Evolutionary conservation across 2,113 vertebrate species (phyloP).

Genomic region (Ancistrus triradiatus): DNA sequence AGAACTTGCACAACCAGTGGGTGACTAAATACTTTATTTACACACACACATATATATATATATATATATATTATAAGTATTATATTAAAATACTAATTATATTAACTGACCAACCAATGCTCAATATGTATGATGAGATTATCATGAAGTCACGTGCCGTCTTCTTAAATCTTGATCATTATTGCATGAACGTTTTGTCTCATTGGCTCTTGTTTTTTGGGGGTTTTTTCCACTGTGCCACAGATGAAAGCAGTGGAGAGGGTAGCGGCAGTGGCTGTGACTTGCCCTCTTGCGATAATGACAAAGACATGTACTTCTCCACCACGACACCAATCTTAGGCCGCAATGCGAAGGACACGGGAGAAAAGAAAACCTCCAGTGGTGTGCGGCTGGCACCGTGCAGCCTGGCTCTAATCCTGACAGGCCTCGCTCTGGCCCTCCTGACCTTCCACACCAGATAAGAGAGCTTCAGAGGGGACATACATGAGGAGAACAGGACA

Average conservation of each 20-base stretch:
- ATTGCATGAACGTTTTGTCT: too few relatives aligned
- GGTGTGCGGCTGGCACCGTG: constrained; percentile 33
- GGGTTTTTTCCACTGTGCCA: too few relatives aligned
- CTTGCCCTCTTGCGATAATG: constrained; percentile 67
- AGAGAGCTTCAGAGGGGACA: constrained; percentile 43
- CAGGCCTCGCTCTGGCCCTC: constrained; percentile 56
- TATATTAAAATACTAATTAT: too few relatives aligned
- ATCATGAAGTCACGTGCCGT: too few relatives aligned
- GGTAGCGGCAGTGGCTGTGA: constrained; percentile 92
- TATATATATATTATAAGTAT: too few relatives aligned
- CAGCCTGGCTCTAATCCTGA: constrained; percentile 57
- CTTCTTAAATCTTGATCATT: too few relatives aligned
- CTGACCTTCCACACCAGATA: constrained; percentile 65
- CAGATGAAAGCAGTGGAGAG: constrained; percentile 81
- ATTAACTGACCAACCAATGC: too few relatives aligned
- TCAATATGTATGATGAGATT: too few relatives aligned
- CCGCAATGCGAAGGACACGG: constrained; percentile 23
- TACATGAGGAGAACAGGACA: constrained; percentile 45
- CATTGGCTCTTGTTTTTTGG: not conserved
- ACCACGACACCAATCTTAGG: constrained; percentile 56
- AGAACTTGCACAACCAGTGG: too few relatives aligned
- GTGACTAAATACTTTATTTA: too few relatives aligned
- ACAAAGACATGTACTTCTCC: constrained; percentile 77
- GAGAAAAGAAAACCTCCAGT: constrained; percentile 15
- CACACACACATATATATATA: too few relatives aligned